Percentiles rank a stretch among this genome's conserved stretches.
Evolutionary conservation across 2,113 vertebrate genomes (phyloP).

Genomic region (Vireo altiloquus): DNA sequence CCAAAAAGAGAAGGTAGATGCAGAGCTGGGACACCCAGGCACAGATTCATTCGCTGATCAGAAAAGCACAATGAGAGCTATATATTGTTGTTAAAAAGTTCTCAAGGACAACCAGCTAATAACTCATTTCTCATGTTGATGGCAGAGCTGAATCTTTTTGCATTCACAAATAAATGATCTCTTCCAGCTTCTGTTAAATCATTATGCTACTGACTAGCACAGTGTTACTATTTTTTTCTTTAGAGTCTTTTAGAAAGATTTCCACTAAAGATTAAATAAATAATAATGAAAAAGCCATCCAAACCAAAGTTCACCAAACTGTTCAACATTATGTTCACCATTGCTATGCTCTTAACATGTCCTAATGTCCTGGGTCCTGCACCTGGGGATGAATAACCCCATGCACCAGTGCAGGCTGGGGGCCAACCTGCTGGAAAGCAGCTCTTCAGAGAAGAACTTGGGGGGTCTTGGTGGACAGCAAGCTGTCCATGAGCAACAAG

Average conservation of each 20-base stretch:
- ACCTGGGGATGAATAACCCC: background rate
- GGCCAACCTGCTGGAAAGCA: background rate
- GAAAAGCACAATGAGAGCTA: rapidly evolving
- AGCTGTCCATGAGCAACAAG: background rate
- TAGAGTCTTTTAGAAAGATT: background rate
- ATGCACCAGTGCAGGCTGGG: background rate
- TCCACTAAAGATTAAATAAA: background rate
- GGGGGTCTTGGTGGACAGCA: background rate
- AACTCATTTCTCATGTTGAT: background rate
- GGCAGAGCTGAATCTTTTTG: background rate
- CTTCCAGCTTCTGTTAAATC: background rate
- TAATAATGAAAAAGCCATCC: background rate
- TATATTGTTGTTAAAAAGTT: background rate
- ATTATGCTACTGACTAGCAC: background rate
- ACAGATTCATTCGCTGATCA: background rate
- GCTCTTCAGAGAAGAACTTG: background rate
- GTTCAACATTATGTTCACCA: background rate
- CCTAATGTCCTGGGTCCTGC: background rate
- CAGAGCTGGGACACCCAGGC: background rate
- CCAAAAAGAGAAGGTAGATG: background rate
- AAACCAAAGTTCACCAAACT: background rate
- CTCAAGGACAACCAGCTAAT: background rate
- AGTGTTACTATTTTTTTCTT: background rate
- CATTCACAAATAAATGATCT: background rate
- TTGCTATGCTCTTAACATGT: background rate